Percentiles rank a stretch among this genome's conserved stretches.
Conservation (phyloP, 2,113 vertebrate genomes). For the Holacanthus passer region DNA sequence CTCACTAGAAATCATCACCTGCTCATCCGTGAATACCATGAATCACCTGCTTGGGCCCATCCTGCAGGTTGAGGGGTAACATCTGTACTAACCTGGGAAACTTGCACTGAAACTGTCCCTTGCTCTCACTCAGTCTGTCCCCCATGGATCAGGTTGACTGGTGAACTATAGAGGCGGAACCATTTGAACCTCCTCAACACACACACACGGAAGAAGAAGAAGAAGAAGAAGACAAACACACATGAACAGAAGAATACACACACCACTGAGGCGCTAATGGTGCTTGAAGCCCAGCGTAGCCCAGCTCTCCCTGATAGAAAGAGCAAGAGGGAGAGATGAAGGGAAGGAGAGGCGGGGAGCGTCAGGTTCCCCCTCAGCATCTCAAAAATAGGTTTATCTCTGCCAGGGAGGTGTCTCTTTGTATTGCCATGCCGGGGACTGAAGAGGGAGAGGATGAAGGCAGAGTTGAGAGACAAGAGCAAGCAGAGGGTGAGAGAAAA, state of each 20-base stretch:
- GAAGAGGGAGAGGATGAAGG: constrained; percentile 77
- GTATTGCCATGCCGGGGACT: constrained; percentile 65
- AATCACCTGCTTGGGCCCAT: neutral
- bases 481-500: constrained; percentile 71
- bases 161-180: constrained; percentile 59
- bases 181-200: constrained; percentile 66
- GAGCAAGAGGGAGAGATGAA: constrained; percentile 45
- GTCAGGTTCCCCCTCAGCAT: constrained; percentile 66
- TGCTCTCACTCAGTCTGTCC: constrained; percentile 7
- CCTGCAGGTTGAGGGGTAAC: constrained; percentile 1
- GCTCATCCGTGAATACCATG: neutral
- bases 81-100: constrained; percentile 20
- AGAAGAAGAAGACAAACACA: constrained; percentile 62
- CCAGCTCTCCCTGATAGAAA: constrained; percentile 68
- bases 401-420: constrained; percentile 81
- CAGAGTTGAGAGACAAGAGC: constrained; percentile 66
- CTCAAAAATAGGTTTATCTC: constrained; percentile 81
- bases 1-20: neutral
- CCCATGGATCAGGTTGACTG: constrained; percentile 73
- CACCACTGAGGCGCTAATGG: constrained; percentile 72
- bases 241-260: constrained; percentile 72
- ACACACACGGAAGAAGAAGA: constrained; percentile 8
- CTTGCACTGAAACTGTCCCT: constrained; percentile 56
- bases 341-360: constrained; percentile 59
- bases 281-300: constrained; percentile 77